Evolutionary conservation across 1,140 invertebrate species (phyloP).

Genomic region (Calephelis nemesis): DNA sequence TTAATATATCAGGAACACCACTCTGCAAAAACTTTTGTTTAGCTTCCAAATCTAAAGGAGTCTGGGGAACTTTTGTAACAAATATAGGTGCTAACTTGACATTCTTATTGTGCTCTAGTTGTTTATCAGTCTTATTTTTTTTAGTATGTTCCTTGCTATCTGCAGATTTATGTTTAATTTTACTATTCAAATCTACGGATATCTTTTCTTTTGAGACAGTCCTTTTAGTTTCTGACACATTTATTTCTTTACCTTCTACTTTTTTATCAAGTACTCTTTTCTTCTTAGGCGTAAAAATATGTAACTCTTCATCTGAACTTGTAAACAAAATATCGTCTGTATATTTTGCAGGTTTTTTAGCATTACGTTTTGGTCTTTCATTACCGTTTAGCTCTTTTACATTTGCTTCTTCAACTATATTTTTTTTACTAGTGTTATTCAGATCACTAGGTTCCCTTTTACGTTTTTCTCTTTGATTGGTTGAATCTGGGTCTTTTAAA

Average conservation of each 20-base stretch:
- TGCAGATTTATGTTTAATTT: constrained; percentile 12
- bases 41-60: constrained; percentile 77
- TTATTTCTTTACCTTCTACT: neutral
- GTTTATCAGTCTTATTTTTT: constrained; percentile 19
- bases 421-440: constrained; percentile 41
- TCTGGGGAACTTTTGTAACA: constrained; percentile 76
- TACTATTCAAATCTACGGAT: neutral
- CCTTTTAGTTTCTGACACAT: neutral
- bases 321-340: constrained; percentile 47
- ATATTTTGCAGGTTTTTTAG: constrained; percentile 68
- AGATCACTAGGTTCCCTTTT: neutral
- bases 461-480: constrained; percentile 2
- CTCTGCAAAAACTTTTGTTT: constrained; percentile 81
- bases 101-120: constrained; percentile 30
- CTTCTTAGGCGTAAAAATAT: constrained; percentile 70
- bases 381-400: constrained; percentile 17
- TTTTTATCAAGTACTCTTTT: constrained; percentile 46
- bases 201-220: neutral
- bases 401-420: constrained; percentile 24
- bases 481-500: neutral
- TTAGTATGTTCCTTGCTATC: neutral
- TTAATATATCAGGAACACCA: constrained; percentile 80
- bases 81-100: constrained; percentile 82
- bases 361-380: constrained; percentile 55
- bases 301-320: constrained; percentile 67